Evolutionary conservation across 2,797 vertebrate species (phyloP), one percentile per base, ranked within the genome.

Genomic region (Ctenosaura bakeri): DNA sequence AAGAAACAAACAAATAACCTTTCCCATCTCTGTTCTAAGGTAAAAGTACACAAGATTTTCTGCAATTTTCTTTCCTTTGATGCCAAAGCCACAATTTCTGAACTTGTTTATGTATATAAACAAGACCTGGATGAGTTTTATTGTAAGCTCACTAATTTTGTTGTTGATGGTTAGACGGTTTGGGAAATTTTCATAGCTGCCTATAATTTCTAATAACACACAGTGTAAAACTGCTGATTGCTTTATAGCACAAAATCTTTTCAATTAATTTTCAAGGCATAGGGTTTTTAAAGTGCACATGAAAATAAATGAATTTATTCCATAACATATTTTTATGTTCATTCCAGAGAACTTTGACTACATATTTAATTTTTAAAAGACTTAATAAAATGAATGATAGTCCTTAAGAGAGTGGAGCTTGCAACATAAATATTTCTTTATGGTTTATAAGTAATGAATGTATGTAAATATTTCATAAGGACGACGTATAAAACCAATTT

Each of bases 261-360:
- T 86, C 88, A 95, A 88, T 16, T 90, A 89, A 86, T 93, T 95
- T 94, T 83, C 38, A 52, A 91, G 91, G 0, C 56, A 71, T 59
- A 16, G 9, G 0, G 0, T 62, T 77, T 87, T 92, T 87, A 35
- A 91, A 88, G 90, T 56, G 0, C 1, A 16, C 62, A 85, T 18
- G n/a, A 88, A 88, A 92, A 83, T 83, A 9, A 90, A 20, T 79
- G 6, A 0, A 78, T 88, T 69, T 83, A 69, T 1, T 69, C 50
- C 0, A 29, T 12, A 83, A 9, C 0, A 5, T 77, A 76, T 77
- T 92, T 92, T 92, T 89, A 81, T 3, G 20, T 4, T 89, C 76
- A 87, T 4, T 18, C 22, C 91, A 89, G 91, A 76, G 1, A 3
- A 66, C 56, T 90, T 73, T 52, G 42, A 24, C 78, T 18, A 0